Evolutionary conservation across 2,888 invertebrate genomes (phyloP), one percentile per base, ranked within the genome.

Genomic region (Gonocerus acuteangulatus): DNA sequence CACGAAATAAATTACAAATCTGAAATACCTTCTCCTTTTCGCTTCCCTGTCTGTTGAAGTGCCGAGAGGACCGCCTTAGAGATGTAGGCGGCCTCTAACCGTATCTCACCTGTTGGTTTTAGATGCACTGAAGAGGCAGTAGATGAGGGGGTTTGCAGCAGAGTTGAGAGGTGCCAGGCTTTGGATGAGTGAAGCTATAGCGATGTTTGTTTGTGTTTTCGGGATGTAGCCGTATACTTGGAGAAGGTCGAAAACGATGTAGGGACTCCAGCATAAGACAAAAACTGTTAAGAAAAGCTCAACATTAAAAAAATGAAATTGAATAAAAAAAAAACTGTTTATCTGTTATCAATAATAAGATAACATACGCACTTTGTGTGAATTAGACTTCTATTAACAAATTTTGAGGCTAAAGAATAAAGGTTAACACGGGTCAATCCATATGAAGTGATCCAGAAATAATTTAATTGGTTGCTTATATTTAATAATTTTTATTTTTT

Each of bases 191-290:
- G 92, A 89, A 7, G 91, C 88, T 47, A 94, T 83, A 15, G 92
- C 91, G 18, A 86, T 82, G 73, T 86, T 88, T 1, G 84, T 84
- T 71, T 89, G 89, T 0, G 87, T 87, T 68, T 79, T 76, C 0
- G 90, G 88, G 67, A 92, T 83, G 72, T 85, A 83, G 19, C 84
- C 88, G 74, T 87, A 94, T 42, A 94, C 92, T 80, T 92, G 90
- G 3, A 94, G 82, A 59, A 94, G 76, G 74, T 94, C 91, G 75
- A 91, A 95, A 58, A 95, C 82, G 73, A 95, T 91, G 77, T 92
- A 95, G 0, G 95, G 95, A 60, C 91, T 91, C 94, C 95, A 95
- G 77, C 95, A 95, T 6, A 94, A 75, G 66, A 95, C 86, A 75
- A 95, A 95, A 34, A 92, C 94, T 92, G 81, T 2, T 71, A 72